Percentiles rank a stretch among this genome's conserved stretches.
Evolutionary conservation across 2,888 invertebrate species (phyloP).

Genomic region (Rhorus exstirpatorius): DNA sequence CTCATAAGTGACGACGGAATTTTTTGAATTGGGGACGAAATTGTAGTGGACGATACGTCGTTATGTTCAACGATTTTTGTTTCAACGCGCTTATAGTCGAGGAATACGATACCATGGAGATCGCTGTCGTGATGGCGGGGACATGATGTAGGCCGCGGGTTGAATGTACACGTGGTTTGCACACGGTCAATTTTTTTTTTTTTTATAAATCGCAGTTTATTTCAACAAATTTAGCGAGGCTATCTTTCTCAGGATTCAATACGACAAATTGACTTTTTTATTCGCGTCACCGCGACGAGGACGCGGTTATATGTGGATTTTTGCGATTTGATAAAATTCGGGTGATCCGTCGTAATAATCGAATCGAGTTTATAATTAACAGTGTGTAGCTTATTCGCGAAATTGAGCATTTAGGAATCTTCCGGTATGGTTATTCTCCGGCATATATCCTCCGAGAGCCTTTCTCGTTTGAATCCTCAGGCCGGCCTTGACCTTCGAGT

Average conservation of each 20-base stretch:
- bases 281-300: not conserved
- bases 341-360: not conserved
- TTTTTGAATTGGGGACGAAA: too few relatives aligned
- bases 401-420: slow-evolving; percentile 29
- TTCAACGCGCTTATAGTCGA: too few relatives aligned
- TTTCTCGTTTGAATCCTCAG: slow-evolving; percentile 52
- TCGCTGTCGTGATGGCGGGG: too few relatives aligned
- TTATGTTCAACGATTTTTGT: too few relatives aligned
- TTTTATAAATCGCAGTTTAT: too few relatives aligned
- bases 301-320: not conserved
- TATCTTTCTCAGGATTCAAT: not conserved
- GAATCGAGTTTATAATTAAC: not conserved
- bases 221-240: too few relatives aligned
- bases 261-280: not conserved
- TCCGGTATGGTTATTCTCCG: slow-evolving; percentile 5
- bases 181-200: too few relatives aligned
- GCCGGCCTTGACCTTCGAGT: slow-evolving; percentile 68
- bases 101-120: too few relatives aligned
- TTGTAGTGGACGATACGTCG: too few relatives aligned
- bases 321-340: not conserved
- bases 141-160: too few relatives aligned
- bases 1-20: too few relatives aligned
- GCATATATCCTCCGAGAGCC: slow-evolving; percentile 39
- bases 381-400: not conserved
- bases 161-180: too few relatives aligned